Base-by-base conservation (phyloP, 2,113 vertebrate species). In the Saguinus midas region DNA sequence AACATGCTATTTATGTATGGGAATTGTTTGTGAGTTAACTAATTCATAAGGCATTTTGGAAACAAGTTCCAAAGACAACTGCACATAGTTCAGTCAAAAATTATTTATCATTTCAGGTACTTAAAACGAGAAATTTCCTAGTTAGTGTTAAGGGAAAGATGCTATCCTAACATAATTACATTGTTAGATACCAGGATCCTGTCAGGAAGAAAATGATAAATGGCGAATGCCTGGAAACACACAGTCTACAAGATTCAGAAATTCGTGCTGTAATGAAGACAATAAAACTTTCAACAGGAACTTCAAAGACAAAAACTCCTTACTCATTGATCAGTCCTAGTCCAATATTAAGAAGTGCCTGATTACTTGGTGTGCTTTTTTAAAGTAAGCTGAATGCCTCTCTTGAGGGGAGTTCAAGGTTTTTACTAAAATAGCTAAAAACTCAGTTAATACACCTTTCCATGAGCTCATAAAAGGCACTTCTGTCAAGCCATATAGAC, bases 351-450 rank as follows among this genome's bases (percentile, higher is more conserved):
- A 57, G 43, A 94, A 94, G 87, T 85, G 48, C 21, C 40, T 84
- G 58, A 82, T 88, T 96, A 84, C 37, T 90, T 85, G 72, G 37
- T 86, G 29, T 89, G 43, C 81, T 37, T 1, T 83, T 91, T 92
- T 78, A 83, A 35, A 86, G 50, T 27, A 93, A 40, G 50, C 57
- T 82, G 43, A 92, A 88, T 79, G 25, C 9, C 55, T 95, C 52
- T 96, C 73, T 91, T 57, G 79, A 78, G 50, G 40, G 2, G 35
- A 88, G 91, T 87, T 14, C 12, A 85, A 93, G 25, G 25, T 88
- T 88, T 96, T 91, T 55, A 96, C 43, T 95, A 75, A 92, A 95
- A 85, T n/a, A 78, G 21, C 27, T 48, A 80, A 40, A 94, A 83
- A 25, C 61, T 96, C 61, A 95, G n/a, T 87, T 93, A 87, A 70